These are phyloP conservation scores for Acrobasis consociella DNA, from an alignment of 2,888 invertebrate species.

Conservation along the genomic window DNA sequence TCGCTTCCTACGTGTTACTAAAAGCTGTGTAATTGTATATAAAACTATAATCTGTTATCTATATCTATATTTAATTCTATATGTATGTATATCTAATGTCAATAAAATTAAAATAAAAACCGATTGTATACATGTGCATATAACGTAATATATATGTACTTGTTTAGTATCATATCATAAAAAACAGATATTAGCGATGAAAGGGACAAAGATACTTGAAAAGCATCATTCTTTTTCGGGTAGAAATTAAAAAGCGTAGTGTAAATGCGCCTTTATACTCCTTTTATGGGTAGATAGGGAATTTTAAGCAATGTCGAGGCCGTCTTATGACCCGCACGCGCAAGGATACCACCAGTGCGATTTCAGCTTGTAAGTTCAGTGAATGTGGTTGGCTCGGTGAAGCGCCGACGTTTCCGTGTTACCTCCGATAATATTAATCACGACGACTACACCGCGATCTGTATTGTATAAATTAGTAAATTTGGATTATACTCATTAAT, in stretches of 20 bases:
- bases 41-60: too few species aligned
- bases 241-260: not conserved
- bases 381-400: constrained; percentile 11
- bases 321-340: constrained; percentile 32
- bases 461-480: not conserved
- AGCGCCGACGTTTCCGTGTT: constrained; percentile 18
- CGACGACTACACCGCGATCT: not conserved
- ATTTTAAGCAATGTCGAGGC: constrained; percentile 34
- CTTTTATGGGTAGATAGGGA: constrained; percentile 1
- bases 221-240: not conserved
- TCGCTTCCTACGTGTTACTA: too few species aligned
- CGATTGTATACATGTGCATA: too few species aligned
- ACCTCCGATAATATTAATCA: not conserved
- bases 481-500: not conserved
- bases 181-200: too few species aligned
- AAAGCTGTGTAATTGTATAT: too few species aligned
- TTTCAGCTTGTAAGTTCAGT: constrained; percentile 31
- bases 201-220: not conserved
- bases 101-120: too few species aligned
- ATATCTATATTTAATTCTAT: too few species aligned
- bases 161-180: too few species aligned
- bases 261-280: constrained; percentile 2
- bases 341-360: constrained; percentile 26
- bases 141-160: too few species aligned
- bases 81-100: too few species aligned